Base-by-base conservation (phyloP, 2,888 invertebrate genomes). In the Melanostoma scalare region DNA sequence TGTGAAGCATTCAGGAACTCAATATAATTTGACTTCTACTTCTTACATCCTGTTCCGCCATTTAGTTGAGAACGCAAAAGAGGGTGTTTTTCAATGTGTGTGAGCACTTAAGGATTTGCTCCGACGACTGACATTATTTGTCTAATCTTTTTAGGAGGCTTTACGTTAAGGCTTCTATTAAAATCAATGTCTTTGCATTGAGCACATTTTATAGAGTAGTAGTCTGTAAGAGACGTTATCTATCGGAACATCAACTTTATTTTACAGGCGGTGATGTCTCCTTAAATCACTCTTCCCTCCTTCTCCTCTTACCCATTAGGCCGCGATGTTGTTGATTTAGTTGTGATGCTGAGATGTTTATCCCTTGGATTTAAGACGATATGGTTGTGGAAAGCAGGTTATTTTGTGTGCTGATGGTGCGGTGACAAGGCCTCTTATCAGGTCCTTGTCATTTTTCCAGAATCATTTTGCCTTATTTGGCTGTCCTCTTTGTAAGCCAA, bases 361-460 rank as follows among this genome's bases (percentile, higher is more conserved):
- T 81, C 76, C 76, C 65, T 35, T 69, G 71, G 76, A 76, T 72
- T 65, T 55, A 44, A 50, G 65, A 33, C 33, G 61, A 48, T 48
- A 48, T 50, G n/a, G 35, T 33, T 36, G 35, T 60, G 35, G 8
- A 67, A 20, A 44, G 44, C 44, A 61, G 61, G 74, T 69, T 68
- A 74, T 74, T 44, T 67, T 67, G 60, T 67, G 46, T 56, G 50
- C 50, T 50, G 68, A 56, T 33, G 72, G 56, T 40, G 71, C 42
- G 48, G 36, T 61, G 48, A 48, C 46, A 61, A 48, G 36, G 48
- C 9, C 33, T 65, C 75, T 71, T 65, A 75, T 71, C 58, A 80
- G 69, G 75, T 80, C 58, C 40, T 80, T 80, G 80, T 46, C 69
- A 52, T 74, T 74, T 63, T 38, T 20, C 36, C 55, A 10, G 69